phyloP scores from a whole-genome alignment of 2,888 invertebrate species.

The Hypsopygia costalis region DNA sequence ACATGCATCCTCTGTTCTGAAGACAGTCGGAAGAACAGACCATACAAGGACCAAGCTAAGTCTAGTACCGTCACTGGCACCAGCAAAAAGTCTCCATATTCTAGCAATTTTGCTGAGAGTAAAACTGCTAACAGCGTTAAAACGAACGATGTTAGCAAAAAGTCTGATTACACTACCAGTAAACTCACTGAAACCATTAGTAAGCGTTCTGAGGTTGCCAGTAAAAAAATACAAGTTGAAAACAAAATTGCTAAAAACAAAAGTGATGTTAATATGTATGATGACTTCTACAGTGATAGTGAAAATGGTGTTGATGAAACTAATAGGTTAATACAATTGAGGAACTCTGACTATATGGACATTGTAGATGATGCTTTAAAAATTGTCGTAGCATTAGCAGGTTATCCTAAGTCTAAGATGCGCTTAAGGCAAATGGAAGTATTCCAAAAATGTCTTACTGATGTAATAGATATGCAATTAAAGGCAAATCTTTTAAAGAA shows the following conservation, averaged over 20 bases:
- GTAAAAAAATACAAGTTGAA: slow-evolving; percentile 35
- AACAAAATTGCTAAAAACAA: slow-evolving; percentile 16
- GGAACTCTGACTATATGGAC: slow-evolving; percentile 57
- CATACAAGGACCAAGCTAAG: slow-evolving; percentile 38
- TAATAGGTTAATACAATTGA: slow-evolving; percentile 51
- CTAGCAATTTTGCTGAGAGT: slow-evolving; percentile 31
- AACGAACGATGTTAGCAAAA: slow-evolving; percentile 22
- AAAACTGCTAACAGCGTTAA: slow-evolving; percentile 34
- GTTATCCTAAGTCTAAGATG: slow-evolving; percentile 66
- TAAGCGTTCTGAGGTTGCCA: slow-evolving; percentile 41
- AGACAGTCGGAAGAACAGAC: slow-evolving; percentile 25
- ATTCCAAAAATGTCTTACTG: slow-evolving; percentile 52
- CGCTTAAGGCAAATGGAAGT: slow-evolving; percentile 53
- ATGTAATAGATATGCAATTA: slow-evolving; percentile 62
- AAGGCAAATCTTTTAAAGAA: slow-evolving; percentile 54
- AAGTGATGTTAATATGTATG: slow-evolving; percentile 48
- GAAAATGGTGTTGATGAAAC: slow-evolving; percentile 59
- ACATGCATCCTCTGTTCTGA: slow-evolving; percentile 62
- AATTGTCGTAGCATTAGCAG: slow-evolving; percentile 55
- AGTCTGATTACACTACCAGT: slow-evolving; percentile 33
- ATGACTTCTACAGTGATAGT: slow-evolving; percentile 51
- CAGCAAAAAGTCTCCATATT: slow-evolving; percentile 22
- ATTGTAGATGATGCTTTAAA: slow-evolving; percentile 59
- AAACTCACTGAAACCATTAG: slow-evolving; percentile 33
- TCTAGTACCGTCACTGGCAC: slow-evolving; percentile 30